Conservation (phyloP, 2,888 invertebrate genomes). For the Pseudococcus longispinus region DNA sequence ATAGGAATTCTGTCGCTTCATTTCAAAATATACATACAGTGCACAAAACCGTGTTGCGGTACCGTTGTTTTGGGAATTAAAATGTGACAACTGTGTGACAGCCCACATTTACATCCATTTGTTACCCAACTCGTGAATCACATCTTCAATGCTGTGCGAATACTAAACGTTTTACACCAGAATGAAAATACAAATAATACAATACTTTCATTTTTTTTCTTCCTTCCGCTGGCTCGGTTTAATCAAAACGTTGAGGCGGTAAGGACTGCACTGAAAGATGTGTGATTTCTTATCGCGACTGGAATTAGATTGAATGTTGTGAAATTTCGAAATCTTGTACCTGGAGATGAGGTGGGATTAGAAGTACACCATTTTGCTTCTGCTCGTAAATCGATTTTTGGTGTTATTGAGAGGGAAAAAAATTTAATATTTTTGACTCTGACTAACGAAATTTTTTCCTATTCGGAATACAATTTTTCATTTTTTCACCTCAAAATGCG, state of each 20-base stretch:
- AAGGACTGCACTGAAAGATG: neutral
- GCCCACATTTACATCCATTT: slow-evolving; percentile 56
- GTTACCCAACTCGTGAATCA: slow-evolving; percentile 56
- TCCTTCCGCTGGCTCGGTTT: neutral
- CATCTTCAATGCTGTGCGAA: slow-evolving; percentile 54
- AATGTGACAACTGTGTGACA: slow-evolving; percentile 57
- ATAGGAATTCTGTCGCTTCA: slow-evolving; percentile 55
- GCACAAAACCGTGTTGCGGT: slow-evolving; percentile 49
- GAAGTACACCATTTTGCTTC: too few species aligned
- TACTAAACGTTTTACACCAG: slow-evolving; percentile 54
- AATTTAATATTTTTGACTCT: too few species aligned
- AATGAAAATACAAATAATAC: slow-evolving; percentile 56
- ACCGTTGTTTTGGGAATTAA: slow-evolving; percentile 56
- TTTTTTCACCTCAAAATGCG: too few species aligned
- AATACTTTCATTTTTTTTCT: slow-evolving; percentile 48
- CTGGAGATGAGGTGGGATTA: too few species aligned
- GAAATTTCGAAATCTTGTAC: neutral
- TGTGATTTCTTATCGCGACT: neutral
- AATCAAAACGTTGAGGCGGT: neutral
- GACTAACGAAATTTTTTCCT: too few species aligned
- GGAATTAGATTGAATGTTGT: neutral
- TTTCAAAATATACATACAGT: slow-evolving; percentile 50
- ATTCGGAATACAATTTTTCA: too few species aligned
- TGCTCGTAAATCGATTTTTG: too few species aligned
- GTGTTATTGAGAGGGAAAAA: too few species aligned